Evolutionary conservation across 1,140 invertebrate species (phyloP), one percentile per base, ranked within the genome.

Genomic region (Melitaea cinxia): DNA sequence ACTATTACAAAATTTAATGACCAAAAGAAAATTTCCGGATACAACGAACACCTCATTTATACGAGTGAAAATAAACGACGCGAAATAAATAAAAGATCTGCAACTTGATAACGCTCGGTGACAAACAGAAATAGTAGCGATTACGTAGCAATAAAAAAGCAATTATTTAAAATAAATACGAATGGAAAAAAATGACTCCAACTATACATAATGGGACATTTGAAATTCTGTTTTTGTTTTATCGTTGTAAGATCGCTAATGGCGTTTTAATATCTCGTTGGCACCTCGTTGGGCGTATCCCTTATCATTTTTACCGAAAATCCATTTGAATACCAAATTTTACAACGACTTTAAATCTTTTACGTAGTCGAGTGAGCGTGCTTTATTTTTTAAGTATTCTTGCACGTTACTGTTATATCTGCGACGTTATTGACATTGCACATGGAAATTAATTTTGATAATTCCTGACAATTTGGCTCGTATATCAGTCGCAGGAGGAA

Each of bases 101-200:
- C 52, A 35, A n/a, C 6, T 9, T 4, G 30, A 56, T 56, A 56
- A 56, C 26, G 54, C 17, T 19, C 23, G 60, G 35, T 23, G 65
- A 67, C 56, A 73, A 70, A 65, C 64, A 66, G 42, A 72, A 68
- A 66, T 72, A 73, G 68, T 64, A 35, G 53, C 42, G 59, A 72
- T 72, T 68, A 68, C 72, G 53, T 33, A 55, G 21, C 73, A 66
- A 81, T 83, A 83, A 83, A 85, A 82, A 82, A 77, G 74, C 72
- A 80, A 85, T 85, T 83, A 83, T 78, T 81, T 82, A 82, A 73
- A 80, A 83, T 82, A 82, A 82, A 80, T 54, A 54, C 56, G 62
- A 57, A 60, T 55, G 59, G 39, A 63, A 68, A 79, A 75, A 77
- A 72, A 76, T 62, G 68, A 62, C 62, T 64, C 52, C 71, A 65